Evolutionary conservation across 2,113 vertebrate genomes (phyloP).

Genomic region (Gymnocephalus cernua): DNA sequence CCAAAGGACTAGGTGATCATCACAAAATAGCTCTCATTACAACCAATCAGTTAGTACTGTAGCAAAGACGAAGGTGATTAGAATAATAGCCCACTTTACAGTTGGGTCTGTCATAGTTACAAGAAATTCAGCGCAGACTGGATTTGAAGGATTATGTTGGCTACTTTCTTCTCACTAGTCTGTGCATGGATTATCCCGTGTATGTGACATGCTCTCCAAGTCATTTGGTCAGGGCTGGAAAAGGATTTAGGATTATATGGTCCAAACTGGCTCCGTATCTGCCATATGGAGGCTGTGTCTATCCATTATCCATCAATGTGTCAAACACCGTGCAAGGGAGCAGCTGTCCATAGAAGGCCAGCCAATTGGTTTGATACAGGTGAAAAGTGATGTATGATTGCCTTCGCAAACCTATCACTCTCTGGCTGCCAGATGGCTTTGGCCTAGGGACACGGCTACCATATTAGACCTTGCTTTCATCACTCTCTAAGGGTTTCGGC

Average conservation of each 20-base stretch:
- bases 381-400: conserved; percentile 82
- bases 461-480: conserved; percentile 78
- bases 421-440: conserved; percentile 70
- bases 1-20: conserved; percentile 28
- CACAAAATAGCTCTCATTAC: conserved; percentile 51
- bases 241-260: conserved; percentile 64
- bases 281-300: conserved; percentile 72
- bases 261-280: conserved; percentile 59
- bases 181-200: conserved; percentile 64
- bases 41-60: conserved; percentile 44
- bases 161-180: conserved; percentile 64
- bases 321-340: conserved; percentile 71
- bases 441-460: conserved; percentile 69
- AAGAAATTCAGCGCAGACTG: conserved; percentile 37
- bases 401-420: conserved; percentile 75
- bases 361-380: conserved; percentile 80
- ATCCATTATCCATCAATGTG: conserved; percentile 79
- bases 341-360: conserved; percentile 79
- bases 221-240: conserved; percentile 61
- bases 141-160: conserved; percentile 63
- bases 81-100: conserved; percentile 58
- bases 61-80: conserved; percentile 56
- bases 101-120: conserved; percentile 30
- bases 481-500: conserved; percentile 63
- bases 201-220: conserved; percentile 64